These are phyloP conservation scores for Philotrypesis tridentata DNA, from an alignment of 1,140 invertebrate genomes.

Conservation along the genomic window DNA sequence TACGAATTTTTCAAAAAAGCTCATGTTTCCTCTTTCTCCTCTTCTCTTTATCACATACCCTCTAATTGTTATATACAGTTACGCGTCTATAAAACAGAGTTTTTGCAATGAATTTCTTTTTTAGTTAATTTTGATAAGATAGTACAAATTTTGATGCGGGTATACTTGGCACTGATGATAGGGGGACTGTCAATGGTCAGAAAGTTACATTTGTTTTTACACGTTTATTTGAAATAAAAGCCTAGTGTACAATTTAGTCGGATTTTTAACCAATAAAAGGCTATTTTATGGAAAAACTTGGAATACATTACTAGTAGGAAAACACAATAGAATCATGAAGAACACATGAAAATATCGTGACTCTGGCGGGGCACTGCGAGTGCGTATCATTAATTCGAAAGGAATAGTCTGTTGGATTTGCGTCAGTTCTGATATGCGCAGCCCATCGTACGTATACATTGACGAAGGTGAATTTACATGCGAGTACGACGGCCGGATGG, in stretches of 20 bases:
- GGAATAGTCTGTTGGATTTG: no score
- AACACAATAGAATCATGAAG: no score
- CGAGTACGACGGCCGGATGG: background rate
- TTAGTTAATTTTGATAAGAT: background rate
- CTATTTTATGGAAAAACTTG: no score
- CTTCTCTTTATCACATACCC: background rate
- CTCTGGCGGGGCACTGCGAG: no score
- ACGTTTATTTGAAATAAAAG: background rate
- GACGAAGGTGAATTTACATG: constrained; percentile 40
- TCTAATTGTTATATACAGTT: background rate
- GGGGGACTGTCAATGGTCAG: background rate
- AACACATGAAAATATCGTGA: no score
- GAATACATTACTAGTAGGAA: no score
- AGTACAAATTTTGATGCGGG: background rate
- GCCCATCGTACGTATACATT: background rate
- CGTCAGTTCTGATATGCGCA: no score
- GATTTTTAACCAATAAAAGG: no score
- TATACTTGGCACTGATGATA: background rate
- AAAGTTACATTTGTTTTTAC: background rate
- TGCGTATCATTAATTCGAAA: no score
- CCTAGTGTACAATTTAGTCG: no score
- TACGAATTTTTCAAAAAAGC: background rate
- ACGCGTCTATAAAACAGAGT: background rate
- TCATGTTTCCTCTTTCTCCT: background rate
- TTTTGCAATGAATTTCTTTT: background rate